Conservation (phyloP, 1,140 invertebrate species). For the Drosophila teissieri region DNA sequence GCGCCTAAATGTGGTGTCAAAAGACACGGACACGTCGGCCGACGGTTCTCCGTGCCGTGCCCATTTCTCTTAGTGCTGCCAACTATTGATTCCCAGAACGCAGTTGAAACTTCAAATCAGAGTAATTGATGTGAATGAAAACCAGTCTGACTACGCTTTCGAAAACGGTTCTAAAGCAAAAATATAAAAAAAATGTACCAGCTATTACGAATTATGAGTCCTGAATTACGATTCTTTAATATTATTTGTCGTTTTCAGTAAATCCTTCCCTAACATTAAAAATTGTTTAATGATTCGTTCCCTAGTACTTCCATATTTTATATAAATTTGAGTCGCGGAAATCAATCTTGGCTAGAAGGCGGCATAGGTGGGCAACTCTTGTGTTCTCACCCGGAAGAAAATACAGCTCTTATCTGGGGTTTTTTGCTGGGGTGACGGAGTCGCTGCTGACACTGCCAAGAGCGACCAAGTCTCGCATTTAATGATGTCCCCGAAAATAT, state of each 20-base stretch:
- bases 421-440: not conserved
- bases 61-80: not conserved
- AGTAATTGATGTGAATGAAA: not conserved
- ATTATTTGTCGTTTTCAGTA: too few relatives aligned
- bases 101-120: not conserved
- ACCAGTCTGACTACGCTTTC: too few relatives aligned
- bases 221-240: too few relatives aligned
- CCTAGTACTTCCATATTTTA: too few relatives aligned
- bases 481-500: conserved; percentile 75
- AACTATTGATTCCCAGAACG: conserved; percentile 23
- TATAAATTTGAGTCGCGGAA: not conserved
- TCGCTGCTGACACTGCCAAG: too few relatives aligned
- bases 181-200: not conserved
- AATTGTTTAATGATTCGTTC: too few relatives aligned
- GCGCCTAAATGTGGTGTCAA: conserved; percentile 75
- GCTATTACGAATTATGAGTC: too few relatives aligned
- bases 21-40: conserved; percentile 34
- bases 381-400: not conserved
- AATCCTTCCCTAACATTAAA: too few relatives aligned
- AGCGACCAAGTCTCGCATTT: conserved; percentile 31
- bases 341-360: not conserved
- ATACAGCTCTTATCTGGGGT: conserved; percentile 41
- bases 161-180: not conserved
- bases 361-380: not conserved
- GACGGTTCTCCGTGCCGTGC: not conserved